Percentiles rank a stretch among this genome's conserved stretches.
Evolutionary conservation across 2,888 invertebrate genomes (phyloP).

Genomic region (Hydriomena furcata): DNA sequence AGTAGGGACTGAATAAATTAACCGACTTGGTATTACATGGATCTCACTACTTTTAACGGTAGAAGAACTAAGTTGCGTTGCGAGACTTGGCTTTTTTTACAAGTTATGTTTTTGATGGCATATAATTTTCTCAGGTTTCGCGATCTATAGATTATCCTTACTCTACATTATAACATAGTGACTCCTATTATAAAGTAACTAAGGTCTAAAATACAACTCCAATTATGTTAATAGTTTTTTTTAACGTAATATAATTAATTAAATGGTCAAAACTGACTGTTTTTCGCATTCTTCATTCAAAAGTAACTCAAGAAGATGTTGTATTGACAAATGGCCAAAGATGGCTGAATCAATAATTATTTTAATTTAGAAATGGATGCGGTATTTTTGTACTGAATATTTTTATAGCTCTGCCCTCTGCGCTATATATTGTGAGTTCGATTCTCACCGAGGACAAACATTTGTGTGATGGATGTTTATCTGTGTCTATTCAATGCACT

Average conservation of each 20-base stretch:
- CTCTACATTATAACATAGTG: not conserved
- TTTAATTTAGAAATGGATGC: slow-evolving; percentile 3
- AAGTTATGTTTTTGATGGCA: no score
- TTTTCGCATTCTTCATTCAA: slow-evolving; percentile 48
- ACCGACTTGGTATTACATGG: no score
- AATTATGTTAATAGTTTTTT: slow-evolving; percentile 20
- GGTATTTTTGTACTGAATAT: not conserved
- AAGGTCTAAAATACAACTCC: slow-evolving; percentile 19
- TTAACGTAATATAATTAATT: slow-evolving; percentile 48
- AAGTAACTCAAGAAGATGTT: slow-evolving; percentile 38
- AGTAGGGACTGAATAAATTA: no score
- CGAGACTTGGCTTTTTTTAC: no score
- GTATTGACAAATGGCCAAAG: slow-evolving; percentile 51
- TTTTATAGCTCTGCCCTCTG: no score
- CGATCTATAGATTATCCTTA: not conserved
- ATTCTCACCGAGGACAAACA: no score
- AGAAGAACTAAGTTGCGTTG: no score
- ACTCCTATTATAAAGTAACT: not conserved
- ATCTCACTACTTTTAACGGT: no score
- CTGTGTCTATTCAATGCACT: no score
- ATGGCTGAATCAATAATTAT: not conserved
- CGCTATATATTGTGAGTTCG: no score
- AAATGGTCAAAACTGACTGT: slow-evolving; percentile 50
- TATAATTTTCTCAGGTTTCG: no score
- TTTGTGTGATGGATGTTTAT: no score